Conservation (phyloP, 2,888 invertebrate species). For the Micropterix aruncella region DNA sequence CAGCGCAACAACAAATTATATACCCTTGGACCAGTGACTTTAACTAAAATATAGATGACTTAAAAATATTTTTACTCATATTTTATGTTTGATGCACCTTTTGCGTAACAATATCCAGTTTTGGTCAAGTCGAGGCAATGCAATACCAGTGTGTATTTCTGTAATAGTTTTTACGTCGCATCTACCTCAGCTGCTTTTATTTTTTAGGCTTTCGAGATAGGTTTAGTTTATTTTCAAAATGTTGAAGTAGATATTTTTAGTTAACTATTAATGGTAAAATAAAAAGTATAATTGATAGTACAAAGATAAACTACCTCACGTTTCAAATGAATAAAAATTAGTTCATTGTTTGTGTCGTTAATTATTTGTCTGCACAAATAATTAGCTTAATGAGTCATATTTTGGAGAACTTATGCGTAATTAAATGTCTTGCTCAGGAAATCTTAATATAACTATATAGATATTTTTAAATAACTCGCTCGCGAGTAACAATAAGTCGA, state of each 20-base stretch:
- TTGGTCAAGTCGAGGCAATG: too few species aligned
- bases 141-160: slow-evolving; percentile 9
- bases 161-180: slow-evolving; percentile 14
- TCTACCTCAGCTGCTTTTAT: slow-evolving; percentile 28
- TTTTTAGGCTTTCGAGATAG: neutral
- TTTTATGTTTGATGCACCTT: too few species aligned
- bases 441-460: too few species aligned
- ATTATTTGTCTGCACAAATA: neutral
- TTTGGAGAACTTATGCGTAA: neutral
- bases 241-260: neutral
- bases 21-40: too few species aligned
- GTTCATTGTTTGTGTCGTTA: neutral
- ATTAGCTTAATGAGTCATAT: neutral
- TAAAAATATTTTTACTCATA: too few species aligned
- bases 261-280: slow-evolving; percentile 16
- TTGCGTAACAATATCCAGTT: too few species aligned
- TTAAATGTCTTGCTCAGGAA: neutral
- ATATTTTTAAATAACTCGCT: too few species aligned
- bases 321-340: slow-evolving; percentile 20
- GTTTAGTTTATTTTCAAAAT: neutral
- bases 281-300: slow-evolving; percentile 31
- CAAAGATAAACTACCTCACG: slow-evolving; percentile 40
- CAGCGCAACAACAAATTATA: too few species aligned
- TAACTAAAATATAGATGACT: too few species aligned
- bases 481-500: neutral